These are phyloP conservation scores for Vidua macroura DNA, from an alignment of 2,113 vertebrate genomes.

Conservation along the genomic window DNA sequence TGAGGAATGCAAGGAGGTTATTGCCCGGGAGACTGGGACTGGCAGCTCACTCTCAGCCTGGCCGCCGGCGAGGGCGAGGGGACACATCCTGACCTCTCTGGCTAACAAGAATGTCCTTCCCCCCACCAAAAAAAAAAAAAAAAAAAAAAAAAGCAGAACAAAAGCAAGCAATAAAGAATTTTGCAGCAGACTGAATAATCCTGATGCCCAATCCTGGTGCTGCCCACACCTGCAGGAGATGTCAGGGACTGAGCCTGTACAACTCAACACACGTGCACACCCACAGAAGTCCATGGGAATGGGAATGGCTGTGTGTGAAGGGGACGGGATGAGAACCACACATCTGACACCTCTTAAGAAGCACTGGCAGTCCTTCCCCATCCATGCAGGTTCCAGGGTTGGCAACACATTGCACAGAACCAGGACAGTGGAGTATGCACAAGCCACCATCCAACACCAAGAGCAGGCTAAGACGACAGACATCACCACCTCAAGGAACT, in stretches of 20 bases:
- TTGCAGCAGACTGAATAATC: neutral
- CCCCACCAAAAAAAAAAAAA: no score
- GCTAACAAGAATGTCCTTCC: slow-evolving; percentile 13
- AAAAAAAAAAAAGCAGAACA: neutral
- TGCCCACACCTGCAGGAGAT: neutral
- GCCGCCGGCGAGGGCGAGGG: neutral
- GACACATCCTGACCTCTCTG: slow-evolving; percentile 20
- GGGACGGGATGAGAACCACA: neutral
- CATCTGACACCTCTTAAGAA: accelerated
- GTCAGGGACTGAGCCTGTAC: neutral
- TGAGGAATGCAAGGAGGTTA: slow-evolving; percentile 54
- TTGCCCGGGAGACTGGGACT: slow-evolving; percentile 16
- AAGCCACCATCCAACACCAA: neutral
- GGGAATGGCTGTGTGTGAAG: neutral
- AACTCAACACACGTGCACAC: neutral
- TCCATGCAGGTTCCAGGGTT: neutral
- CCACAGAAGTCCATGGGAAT: neutral
- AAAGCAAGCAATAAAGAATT: neutral
- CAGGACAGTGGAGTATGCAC: neutral
- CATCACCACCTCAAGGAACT: neutral
- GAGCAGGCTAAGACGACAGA: neutral
- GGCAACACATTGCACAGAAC: neutral
- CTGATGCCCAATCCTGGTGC: neutral
- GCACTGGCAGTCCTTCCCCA: neutral
- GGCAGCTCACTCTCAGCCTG: neutral